Evolutionary conservation across 2,888 invertebrate genomes (phyloP).

Genomic region (Aspidiotus rigidus): DNA sequence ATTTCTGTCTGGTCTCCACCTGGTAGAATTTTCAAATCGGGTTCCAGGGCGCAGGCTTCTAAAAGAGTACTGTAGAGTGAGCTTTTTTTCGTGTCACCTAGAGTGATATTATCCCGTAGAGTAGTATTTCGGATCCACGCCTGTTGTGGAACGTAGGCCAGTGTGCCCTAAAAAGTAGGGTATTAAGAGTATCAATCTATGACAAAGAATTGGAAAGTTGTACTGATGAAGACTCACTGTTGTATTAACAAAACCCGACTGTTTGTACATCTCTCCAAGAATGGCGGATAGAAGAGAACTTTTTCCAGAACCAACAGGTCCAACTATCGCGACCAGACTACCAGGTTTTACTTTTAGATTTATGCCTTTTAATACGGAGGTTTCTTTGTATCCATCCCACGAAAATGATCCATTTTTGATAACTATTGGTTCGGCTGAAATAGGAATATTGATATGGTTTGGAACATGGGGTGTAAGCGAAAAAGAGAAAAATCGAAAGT

Average conservation of each 20-base stretch:
- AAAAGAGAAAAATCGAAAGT: too few species aligned
- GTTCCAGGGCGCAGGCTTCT: too few species aligned
- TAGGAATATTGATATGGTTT: too few species aligned
- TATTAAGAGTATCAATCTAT: neutral
- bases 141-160: too few species aligned
- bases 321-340: slow-evolving; percentile 72
- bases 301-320: slow-evolving; percentile 80
- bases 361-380: slow-evolving; percentile 62
- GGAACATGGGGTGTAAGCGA: too few species aligned
- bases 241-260: slow-evolving; percentile 69
- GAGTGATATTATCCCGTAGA: too few species aligned
- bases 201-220: too few species aligned
- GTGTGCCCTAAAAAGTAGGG: slow-evolving; percentile 44
- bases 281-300: slow-evolving; percentile 80
- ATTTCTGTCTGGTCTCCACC: too few species aligned
- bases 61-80: too few species aligned
- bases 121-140: too few species aligned
- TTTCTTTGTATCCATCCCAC: slow-evolving; percentile 61
- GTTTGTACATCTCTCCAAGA: slow-evolving; percentile 82
- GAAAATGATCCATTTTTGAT: slow-evolving; percentile 80
- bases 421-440: slow-evolving; percentile 61
- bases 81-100: too few species aligned
- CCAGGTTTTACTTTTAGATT: slow-evolving; percentile 59
- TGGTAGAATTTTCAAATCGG: too few species aligned
- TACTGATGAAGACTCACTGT: slow-evolving; percentile 41